Conservation (phyloP, 2,113 vertebrate species). For the Pangasianodon gigas region DNA sequence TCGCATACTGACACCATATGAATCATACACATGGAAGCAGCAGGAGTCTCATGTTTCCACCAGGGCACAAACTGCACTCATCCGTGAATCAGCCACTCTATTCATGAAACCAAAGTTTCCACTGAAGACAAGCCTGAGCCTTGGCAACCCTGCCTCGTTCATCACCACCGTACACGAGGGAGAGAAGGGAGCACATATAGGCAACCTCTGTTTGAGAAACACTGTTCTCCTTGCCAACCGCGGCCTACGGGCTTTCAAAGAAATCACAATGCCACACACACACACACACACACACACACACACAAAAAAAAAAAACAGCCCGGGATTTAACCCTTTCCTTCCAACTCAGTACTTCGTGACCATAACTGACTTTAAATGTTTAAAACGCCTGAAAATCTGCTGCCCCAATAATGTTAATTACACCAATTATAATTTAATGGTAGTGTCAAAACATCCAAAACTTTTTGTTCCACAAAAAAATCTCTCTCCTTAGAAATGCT, state of each 20-base stretch:
- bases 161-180: not conserved
- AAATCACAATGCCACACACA: not conserved
- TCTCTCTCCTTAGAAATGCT: too few species aligned
- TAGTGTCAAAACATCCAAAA: too few species aligned
- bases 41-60: not conserved
- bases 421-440: too few species aligned
- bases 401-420: too few species aligned
- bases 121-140: slow-evolving; percentile 7
- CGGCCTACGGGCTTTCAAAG: not conserved
- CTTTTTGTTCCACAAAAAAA: too few species aligned
- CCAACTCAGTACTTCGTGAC: not conserved
- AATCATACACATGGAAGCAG: not conserved
- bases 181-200: not conserved
- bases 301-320: not conserved
- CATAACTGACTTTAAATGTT: not conserved
- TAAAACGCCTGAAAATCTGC: too few species aligned
- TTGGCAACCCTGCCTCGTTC: not conserved
- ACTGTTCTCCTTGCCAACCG: not conserved
- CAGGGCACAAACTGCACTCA: not conserved
- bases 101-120: not conserved
- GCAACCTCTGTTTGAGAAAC: not conserved
- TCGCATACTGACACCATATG: not conserved
- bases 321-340: not conserved
- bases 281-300: too few species aligned
- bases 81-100: not conserved